Evolutionary conservation across 2,113 vertebrate species (phyloP).

Genomic region (Hippolais icterina): DNA sequence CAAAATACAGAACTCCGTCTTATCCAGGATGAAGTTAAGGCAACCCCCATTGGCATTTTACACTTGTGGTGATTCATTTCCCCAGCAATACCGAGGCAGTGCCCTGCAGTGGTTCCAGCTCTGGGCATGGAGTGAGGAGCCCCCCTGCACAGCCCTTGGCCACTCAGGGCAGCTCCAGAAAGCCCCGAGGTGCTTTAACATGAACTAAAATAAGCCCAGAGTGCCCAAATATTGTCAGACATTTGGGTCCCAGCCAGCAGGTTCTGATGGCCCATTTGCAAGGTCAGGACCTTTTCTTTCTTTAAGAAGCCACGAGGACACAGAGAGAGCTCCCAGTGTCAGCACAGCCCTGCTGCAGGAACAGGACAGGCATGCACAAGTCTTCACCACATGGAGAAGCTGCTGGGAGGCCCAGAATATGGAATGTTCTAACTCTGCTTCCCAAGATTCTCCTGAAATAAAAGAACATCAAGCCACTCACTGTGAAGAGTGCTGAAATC

Average conservation of each 20-base stretch:
- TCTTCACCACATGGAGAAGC: neutral
- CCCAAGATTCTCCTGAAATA: neutral
- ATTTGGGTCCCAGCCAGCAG: neutral
- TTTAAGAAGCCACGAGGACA: neutral
- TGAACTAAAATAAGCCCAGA: neutral
- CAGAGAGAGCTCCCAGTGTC: neutral
- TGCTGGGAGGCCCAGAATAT: neutral
- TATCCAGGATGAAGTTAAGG: neutral
- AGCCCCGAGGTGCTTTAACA: neutral
- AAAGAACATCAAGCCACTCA: neutral
- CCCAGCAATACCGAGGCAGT: neutral
- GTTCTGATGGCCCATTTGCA: neutral
- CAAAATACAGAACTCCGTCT: neutral
- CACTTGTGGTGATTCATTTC: neutral
- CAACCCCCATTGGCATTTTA: neutral
- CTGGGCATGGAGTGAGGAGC: neutral
- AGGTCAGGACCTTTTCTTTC: neutral
- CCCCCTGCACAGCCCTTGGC: too few species aligned
- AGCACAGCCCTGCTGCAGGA: neutral
- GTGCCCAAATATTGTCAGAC: neutral
- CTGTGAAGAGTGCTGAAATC: neutral
- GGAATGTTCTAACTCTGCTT: neutral
- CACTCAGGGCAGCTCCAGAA: accelerated
- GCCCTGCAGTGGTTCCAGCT: neutral
- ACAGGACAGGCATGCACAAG: neutral